phyloP scores from a whole-genome alignment of 2,113 vertebrate genomes.

The Pardalotus punctatus region DNA sequence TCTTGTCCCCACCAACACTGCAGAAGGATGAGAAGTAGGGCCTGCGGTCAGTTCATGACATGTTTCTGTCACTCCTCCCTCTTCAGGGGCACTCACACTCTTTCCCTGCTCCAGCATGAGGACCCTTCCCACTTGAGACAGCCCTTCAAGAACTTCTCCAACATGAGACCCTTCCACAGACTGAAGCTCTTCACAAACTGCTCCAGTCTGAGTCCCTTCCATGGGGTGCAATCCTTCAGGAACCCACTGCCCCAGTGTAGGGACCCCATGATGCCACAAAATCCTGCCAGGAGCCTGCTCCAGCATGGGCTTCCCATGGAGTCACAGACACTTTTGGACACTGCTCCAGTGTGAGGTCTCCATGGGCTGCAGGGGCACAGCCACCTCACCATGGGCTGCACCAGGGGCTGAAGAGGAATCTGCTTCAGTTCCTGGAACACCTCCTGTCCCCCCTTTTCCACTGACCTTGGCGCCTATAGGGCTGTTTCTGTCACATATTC shows the following conservation, averaged over 20 bases:
- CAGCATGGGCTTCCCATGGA: neutral
- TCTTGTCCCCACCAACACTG: neutral
- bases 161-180: fast-evolving
- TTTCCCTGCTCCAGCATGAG: neutral
- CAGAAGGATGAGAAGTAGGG: neutral
- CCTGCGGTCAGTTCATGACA: neutral
- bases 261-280: neutral
- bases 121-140: neutral
- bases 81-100: neutral
- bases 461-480: neutral
- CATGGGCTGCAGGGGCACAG: neutral
- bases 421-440: too few relatives aligned
- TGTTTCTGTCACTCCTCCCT: neutral
- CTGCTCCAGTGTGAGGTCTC: neutral
- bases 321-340: neutral
- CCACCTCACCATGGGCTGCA: neutral
- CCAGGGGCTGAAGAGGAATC: neutral
- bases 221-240: neutral
- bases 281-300: neutral
- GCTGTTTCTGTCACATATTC: neutral
- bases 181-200: neutral
- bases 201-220: neutral
- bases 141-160: neutral
- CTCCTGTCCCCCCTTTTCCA: neutral
- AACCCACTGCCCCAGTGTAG: neutral